Evolutionary conservation across 2,888 invertebrate genomes (phyloP).

Genomic region (Strigamia maritima): DNA sequence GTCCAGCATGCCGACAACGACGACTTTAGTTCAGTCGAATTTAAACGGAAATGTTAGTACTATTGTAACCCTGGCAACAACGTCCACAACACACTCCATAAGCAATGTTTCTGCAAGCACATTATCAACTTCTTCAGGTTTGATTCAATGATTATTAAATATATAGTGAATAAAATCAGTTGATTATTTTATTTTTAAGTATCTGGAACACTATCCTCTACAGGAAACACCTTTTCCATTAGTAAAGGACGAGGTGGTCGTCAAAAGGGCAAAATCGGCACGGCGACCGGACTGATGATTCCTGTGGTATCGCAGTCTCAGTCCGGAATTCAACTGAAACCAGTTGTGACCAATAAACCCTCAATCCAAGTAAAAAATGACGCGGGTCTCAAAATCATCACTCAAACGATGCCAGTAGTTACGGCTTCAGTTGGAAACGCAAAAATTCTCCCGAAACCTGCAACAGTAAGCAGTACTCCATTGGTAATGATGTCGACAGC

Average conservation of each 20-base stretch:
- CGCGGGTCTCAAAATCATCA: conserved; percentile 41
- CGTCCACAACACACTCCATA: conserved; percentile 5
- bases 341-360: conserved; percentile 32
- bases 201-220: background rate
- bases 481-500: conserved; percentile 36
- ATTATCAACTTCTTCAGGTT: conserved; percentile 1
- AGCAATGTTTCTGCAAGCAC: background rate
- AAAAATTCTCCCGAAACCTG: conserved; percentile 40
- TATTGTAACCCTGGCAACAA: conserved; percentile 33
- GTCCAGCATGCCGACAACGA: background rate
- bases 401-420: conserved; percentile 37
- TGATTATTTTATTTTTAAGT: conserved; percentile 7
- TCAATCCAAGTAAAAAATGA: conserved; percentile 36
- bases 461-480: background rate
- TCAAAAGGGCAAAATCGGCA: conserved; percentile 35
- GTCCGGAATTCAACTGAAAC: conserved; percentile 35
- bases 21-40: background rate
- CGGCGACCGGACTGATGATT: background rate
- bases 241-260: background rate
- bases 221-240: conserved; percentile 1
- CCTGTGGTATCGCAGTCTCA: conserved; percentile 22
- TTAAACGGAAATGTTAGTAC: conserved; percentile 27
- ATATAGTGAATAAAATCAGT: background rate
- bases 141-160: background rate
- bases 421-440: background rate